Percentiles rank a stretch among this genome's conserved stretches.
Conservation (phyloP, 2,797 vertebrate species). For the Ceyx erithaca region DNA sequence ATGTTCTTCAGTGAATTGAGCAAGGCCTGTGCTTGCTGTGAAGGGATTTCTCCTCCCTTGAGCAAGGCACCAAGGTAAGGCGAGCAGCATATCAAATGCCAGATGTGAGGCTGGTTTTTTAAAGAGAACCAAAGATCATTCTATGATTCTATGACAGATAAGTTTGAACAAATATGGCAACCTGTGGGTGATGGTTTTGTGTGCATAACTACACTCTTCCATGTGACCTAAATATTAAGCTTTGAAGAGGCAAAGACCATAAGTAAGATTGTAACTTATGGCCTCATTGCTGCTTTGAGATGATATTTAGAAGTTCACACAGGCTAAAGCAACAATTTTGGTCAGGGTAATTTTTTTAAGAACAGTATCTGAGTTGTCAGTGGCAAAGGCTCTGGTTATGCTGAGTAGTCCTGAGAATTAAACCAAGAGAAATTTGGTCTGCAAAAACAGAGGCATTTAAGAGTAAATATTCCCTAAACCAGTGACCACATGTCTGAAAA, state of each 20-base stretch:
- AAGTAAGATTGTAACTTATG: background rate
- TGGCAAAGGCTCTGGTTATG: constrained; percentile 80
- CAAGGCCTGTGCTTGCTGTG: background rate
- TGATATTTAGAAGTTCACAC: constrained; percentile 58
- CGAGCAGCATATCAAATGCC: background rate
- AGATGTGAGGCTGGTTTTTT: background rate
- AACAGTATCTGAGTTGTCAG: constrained; percentile 83
- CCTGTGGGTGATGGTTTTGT: constrained; percentile 36
- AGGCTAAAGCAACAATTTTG: constrained; percentile 73
- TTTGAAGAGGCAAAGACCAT: constrained; percentile 77
- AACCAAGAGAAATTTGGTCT: constrained; percentile 65
- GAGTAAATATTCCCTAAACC: constrained; percentile 62
- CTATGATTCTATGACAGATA: background rate
- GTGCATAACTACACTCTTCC: background rate
- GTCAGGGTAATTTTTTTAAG: constrained; percentile 73
- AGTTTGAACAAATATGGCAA: background rate
- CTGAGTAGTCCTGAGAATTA: constrained; percentile 74
- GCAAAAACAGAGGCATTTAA: constrained; percentile 69
- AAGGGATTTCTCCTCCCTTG: background rate
- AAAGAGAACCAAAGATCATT: background rate
- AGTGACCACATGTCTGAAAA: constrained; percentile 71
- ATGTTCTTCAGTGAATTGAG: background rate
- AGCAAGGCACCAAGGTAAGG: background rate
- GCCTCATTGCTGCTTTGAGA: constrained; percentile 61
- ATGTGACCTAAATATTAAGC: constrained; percentile 80